Evolutionary conservation across 2,888 invertebrate genomes (phyloP), one percentile per base, ranked within the genome.

Genomic region (Anarsia innoxiella): DNA sequence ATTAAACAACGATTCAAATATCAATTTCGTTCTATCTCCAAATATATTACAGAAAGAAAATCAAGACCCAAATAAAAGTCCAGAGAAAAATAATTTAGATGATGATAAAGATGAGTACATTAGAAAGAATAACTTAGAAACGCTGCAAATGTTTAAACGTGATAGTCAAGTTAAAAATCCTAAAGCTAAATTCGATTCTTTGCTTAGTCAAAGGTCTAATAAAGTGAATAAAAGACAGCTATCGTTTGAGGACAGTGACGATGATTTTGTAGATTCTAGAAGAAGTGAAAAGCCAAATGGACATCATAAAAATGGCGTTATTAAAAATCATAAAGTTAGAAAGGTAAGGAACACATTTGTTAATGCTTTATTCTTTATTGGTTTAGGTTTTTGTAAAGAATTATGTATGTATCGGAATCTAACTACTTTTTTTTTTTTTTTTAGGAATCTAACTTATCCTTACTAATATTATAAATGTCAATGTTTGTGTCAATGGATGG

Each of bases 181-280:
- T 13, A 63, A 55, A 44, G 56, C 42, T 32, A 59, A 57, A 42
- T 53, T 63, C 10, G 51, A 56, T 30, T 38, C 42, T 2, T 41
- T 56, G 29, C 53, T 64, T 10, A 55, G 45, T 2, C 60, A 46
- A 31, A 51, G 46, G 12, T 38, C 34, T 10, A 30, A 11, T 4
- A 4, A 39, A 39, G 12, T 36, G 5, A 23, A 46, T 25, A 63
- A 63, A 52, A 46, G 59, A n/a, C 68, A 61, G 44, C 23, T 69
- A 10, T 39, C 42, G 0, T 70, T 70, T 42, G 56, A 67, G 12
- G 71, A 76, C n/a, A 74, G 76, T 36, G 83, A 85, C 42, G 83
- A 86, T 42, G 86, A 86, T 45, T 86, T 86, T 47, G 58, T 74
- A 25, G 41, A 36, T 31, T 55, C 59, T 8, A 39, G 26, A 10